These are phyloP conservation scores for Limnephilus marmoratus DNA, from an alignment of 2,888 invertebrate species.

Conservation along the genomic window DNA sequence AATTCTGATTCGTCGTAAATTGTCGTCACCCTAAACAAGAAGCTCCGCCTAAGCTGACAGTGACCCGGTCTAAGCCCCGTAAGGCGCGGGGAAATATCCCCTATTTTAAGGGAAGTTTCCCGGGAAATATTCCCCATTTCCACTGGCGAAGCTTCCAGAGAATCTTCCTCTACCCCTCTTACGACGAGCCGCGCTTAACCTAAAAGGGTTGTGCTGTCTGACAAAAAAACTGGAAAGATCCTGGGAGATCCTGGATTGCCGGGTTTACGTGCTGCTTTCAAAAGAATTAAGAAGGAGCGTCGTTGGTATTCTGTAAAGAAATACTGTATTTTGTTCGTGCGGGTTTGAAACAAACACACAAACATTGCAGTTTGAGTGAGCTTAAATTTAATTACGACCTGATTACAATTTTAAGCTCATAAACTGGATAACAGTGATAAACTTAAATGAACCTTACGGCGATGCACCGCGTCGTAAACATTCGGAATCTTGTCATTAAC, in stretches of 20 bases:
- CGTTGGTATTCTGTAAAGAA: neutral
- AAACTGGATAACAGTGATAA: no score
- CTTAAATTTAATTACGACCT: neutral
- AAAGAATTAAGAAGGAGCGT: neutral
- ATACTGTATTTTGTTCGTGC: neutral
- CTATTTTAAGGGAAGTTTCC: conserved; percentile 9
- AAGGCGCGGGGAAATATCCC: conserved; percentile 55
- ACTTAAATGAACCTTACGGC: no score
- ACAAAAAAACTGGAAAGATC: conserved; percentile 9
- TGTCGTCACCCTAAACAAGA: conserved; percentile 42
- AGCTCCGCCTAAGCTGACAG: conserved; percentile 61
- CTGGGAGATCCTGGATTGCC: conserved; percentile 7
- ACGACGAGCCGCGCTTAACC: conserved; percentile 55
- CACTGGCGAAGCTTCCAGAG: conserved; percentile 38
- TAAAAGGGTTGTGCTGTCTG: conserved; percentile 60
- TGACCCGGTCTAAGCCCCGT: conserved; percentile 54
- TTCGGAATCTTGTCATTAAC: no score
- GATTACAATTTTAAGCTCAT: neutral
- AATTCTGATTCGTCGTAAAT: conserved; percentile 22
- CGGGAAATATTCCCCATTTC: neutral
- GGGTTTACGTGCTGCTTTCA: conserved; percentile 20
- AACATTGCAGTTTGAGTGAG: no score
- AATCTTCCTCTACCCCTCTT: conserved; percentile 15
- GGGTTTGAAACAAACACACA: neutral
- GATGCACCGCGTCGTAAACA: no score